Conservation (phyloP, 2,113 vertebrate species). For the Periophthalmodon schlosseri region DNA sequence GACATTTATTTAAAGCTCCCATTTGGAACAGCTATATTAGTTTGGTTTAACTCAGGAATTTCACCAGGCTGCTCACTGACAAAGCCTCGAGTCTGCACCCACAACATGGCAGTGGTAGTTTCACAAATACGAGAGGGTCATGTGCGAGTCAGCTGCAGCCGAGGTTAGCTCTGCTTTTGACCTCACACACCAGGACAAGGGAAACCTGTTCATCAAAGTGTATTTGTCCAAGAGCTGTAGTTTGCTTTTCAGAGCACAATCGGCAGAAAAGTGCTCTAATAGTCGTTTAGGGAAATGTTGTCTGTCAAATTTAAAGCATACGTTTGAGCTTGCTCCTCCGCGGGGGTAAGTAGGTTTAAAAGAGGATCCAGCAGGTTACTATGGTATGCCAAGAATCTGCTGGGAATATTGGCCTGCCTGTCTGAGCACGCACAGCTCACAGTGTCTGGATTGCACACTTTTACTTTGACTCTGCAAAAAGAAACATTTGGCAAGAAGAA, state of each 20-base stretch:
- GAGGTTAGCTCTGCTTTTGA: constrained; percentile 26
- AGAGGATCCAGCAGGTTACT: constrained; percentile 78
- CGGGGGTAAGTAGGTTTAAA: constrained; percentile 42
- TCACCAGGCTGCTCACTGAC: constrained; percentile 27
- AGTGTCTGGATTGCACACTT: constrained; percentile 51
- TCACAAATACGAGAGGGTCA: constrained; percentile 34
- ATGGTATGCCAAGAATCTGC: constrained; percentile 80
- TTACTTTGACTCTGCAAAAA: constrained; percentile 42
- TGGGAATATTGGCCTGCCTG: constrained; percentile 72
- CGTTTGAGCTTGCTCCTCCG: constrained; percentile 26
- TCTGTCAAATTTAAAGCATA: constrained; percentile 13
- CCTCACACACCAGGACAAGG: neutral
- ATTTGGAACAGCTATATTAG: neutral
- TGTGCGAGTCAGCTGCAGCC: constrained; percentile 22
- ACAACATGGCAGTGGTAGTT: constrained; percentile 34
- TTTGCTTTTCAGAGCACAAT: constrained; percentile 9
- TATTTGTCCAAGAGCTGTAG: constrained; percentile 9
- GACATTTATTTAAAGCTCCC: neutral
- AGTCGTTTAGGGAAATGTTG: constrained; percentile 16
- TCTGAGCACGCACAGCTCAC: constrained; percentile 69
- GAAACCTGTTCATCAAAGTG: constrained; percentile 10
- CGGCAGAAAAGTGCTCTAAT: constrained; percentile 3
- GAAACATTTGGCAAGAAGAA: constrained; percentile 43
- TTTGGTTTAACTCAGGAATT: constrained; percentile 8
- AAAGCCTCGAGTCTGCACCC: constrained; percentile 32